These are phyloP conservation scores for Melolontha melolontha DNA, from an alignment of 2,888 invertebrate species.

Conservation along the genomic window DNA sequence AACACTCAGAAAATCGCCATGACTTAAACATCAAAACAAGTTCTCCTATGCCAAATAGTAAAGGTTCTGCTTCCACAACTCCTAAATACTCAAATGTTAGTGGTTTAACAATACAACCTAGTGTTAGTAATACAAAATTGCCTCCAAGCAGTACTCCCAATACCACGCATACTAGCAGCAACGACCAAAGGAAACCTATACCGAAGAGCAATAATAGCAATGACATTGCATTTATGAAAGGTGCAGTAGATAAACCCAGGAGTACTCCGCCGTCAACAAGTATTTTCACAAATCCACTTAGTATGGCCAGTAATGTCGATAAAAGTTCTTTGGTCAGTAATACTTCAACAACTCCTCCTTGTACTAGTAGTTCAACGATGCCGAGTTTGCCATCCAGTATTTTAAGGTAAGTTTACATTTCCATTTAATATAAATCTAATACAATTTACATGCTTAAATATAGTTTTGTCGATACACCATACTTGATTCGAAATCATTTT, in stretches of 20 bases:
- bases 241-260: conserved; percentile 51
- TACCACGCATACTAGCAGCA: conserved; percentile 65
- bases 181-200: conserved; percentile 58
- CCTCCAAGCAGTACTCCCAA: conserved; percentile 53
- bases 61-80: conserved; percentile 48
- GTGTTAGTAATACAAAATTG: conserved; percentile 52
- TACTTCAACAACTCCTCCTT: conserved; percentile 57
- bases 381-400: conserved; percentile 65
- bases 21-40: conserved; percentile 51
- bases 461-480: too few relatives aligned
- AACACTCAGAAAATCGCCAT: conserved; percentile 51
- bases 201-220: conserved; percentile 48
- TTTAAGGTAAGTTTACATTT: conserved; percentile 63
- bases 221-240: conserved; percentile 54
- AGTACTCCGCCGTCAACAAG: conserved; percentile 57
- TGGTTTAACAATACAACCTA: conserved; percentile 60
- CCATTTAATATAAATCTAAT: conserved; percentile 45
- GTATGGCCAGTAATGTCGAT: conserved; percentile 61
- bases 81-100: conserved; percentile 56
- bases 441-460: too few relatives aligned
- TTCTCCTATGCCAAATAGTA: conserved; percentile 54
- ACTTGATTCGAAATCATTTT: not conserved
- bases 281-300: conserved; percentile 64
- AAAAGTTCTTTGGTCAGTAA: conserved; percentile 50
- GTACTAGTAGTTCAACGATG: conserved; percentile 50